A percentile compares a stretch with the other conserved stretches of the same genome.
Evolutionary conservation across 2,113 vertebrate species (phyloP).

Genomic region (Hemibates koningsi): DNA sequence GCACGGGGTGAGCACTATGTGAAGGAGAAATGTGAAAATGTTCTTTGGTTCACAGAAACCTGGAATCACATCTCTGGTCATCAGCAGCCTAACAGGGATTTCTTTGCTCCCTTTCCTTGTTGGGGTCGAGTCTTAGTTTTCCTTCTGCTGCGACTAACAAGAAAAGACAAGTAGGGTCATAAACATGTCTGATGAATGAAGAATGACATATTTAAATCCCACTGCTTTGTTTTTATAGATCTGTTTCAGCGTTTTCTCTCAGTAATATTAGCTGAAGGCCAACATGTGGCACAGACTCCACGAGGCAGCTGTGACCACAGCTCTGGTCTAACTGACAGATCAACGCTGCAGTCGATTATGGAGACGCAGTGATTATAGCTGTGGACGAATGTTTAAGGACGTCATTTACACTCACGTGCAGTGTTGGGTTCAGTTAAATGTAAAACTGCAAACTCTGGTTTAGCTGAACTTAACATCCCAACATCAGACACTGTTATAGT

Average conservation of each 20-base stretch:
- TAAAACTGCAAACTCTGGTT: not conserved
- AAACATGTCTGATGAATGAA: not conserved
- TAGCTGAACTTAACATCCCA: not conserved
- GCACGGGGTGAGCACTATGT: not conserved
- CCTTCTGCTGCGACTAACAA: not conserved
- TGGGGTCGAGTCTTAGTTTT: not conserved
- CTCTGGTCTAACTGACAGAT: not conserved
- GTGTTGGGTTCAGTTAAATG: not conserved
- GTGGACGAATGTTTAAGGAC: not conserved
- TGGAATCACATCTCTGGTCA: not conserved
- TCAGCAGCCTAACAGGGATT: not conserved
- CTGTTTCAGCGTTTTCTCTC: not conserved
- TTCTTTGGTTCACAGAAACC: not conserved
- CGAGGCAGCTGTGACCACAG: accelerated
- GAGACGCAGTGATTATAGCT: not conserved
- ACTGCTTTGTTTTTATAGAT: not conserved
- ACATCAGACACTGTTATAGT: not conserved
- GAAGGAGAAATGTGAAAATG: accelerated
- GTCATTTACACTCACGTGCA: not conserved
- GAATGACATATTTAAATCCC: accelerated
- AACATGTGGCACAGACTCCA: not conserved
- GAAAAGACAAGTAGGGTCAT: not conserved
- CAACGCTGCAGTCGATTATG: not conserved
- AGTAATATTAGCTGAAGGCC: accelerated
- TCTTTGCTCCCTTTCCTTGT: not conserved